Base-by-base conservation (phyloP, 2,797 vertebrate species). In the Peromyscus attwateri region DNA sequence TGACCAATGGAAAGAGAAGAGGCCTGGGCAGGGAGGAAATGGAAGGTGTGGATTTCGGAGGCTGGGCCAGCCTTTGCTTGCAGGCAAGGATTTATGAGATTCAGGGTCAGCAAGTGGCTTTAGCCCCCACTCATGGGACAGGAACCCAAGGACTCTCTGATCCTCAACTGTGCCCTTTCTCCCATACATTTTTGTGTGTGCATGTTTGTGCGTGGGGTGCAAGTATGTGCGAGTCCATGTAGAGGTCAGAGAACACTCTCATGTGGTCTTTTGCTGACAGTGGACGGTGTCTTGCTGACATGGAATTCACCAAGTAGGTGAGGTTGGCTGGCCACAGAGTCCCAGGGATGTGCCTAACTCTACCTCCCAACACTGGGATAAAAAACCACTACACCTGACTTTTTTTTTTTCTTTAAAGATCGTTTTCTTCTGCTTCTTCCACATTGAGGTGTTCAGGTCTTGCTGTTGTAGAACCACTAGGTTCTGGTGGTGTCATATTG, bases 31-130 rank as follows among this genome's bases (percentile, higher is more conserved):
- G 66, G 57, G 17, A 89, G 71, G 21, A 27, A 31, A 11, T 3
- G 8, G 4, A 11, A 23, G 13, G 46, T 2, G 21, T 16, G 25
- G 11, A 0, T 0, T 1, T 23, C 11, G 60, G 40, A 31, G 37
- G 25, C 1, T 14, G 55, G 27, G 43, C 49, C 34, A 4, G 27
- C 52, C 25, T 25, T 2, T 5, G 12, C 49, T 64, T 57, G 29
- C 17, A 19, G 31, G 29, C 13, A 2, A 43, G 79, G 37, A 57
- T 6, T 12, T 55, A 23, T 14, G n/a, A 62, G 64, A 31, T 6
- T 46, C 31, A 9, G 46, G 43, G n/a, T 66, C 75, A 73, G 16
- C 3, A 73, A 27, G 49, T 40, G 90, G 23, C 52, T 64, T 23
- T 34, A 2, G 80, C n/a, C 34, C 6, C 62, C 13, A 27, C 76